Conservation (phyloP, 1,140 invertebrate species). For the Galleria mellonella region DNA sequence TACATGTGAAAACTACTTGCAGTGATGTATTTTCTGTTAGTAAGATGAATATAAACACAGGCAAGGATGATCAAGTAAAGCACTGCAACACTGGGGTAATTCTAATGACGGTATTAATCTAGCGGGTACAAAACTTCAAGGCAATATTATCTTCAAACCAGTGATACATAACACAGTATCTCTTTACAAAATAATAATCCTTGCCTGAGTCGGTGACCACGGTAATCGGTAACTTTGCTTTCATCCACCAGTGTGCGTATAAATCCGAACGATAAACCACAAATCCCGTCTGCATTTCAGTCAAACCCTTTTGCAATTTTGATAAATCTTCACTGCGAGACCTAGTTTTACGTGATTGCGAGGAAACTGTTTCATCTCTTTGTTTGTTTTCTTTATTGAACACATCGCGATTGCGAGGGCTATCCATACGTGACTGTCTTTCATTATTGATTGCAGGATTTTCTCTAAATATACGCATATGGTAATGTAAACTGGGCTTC, state of each 20-base stretch:
- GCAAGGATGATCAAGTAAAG: constrained; percentile 76
- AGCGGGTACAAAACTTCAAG: constrained; percentile 65
- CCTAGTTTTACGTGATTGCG: constrained; percentile 36
- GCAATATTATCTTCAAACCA: constrained; percentile 66
- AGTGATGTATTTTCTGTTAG: constrained; percentile 60
- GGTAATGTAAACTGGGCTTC: constrained; percentile 69
- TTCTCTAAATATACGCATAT: constrained; percentile 67
- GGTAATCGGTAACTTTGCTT: constrained; percentile 84
- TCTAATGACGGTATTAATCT: constrained; percentile 64
- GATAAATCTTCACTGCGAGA: constrained; percentile 67
- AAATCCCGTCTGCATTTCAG: constrained; percentile 46
- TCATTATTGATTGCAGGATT: constrained; percentile 28
- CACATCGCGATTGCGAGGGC: constrained; percentile 42
- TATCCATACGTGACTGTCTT: constrained; percentile 39
- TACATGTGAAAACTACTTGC: constrained; percentile 54
- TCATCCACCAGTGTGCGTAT: constrained; percentile 94
- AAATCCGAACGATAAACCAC: constrained; percentile 85
- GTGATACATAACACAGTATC: constrained; percentile 67
- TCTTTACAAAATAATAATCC: constrained; percentile 75
- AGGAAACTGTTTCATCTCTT: constrained; percentile 19
- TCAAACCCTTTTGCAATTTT: constrained; percentile 55
- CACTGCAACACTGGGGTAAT: constrained; percentile 67
- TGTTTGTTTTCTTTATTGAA: constrained; percentile 33
- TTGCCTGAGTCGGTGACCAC: constrained; percentile 79
- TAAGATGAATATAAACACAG: constrained; percentile 71